Percentiles rank a stretch among this genome's conserved stretches.
Conservation (phyloP, 1,140 invertebrate species). For the Leptinotarsa lineolata region DNA sequence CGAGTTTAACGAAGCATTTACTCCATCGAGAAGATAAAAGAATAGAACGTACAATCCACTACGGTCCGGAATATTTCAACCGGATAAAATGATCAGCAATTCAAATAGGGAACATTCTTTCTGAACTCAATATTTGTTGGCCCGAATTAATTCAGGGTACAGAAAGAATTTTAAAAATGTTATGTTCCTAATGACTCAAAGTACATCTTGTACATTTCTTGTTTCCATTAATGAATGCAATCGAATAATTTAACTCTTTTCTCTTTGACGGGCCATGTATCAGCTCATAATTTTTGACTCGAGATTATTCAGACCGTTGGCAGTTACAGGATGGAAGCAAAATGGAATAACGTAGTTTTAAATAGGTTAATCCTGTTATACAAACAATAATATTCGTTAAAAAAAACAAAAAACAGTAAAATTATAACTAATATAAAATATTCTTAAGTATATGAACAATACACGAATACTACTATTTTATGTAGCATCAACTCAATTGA, state of each 20-base stretch:
- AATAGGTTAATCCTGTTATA: too few relatives aligned
- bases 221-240: not conserved
- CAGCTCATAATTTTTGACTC: too few relatives aligned
- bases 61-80: conserved; percentile 48
- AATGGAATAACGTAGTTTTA: too few relatives aligned
- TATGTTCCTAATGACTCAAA: not conserved
- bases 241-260: not conserved
- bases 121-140: not conserved
- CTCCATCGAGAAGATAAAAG: conserved; percentile 26
- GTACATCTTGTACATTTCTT: not conserved
- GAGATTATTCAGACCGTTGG: too few relatives aligned
- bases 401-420: too few relatives aligned
- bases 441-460: too few relatives aligned
- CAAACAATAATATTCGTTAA: too few relatives aligned
- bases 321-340: too few relatives aligned
- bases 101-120: conserved; percentile 49
- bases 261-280: too few relatives aligned
- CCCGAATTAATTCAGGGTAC: not conserved
- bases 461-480: too few relatives aligned
- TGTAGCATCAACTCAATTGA: too few relatives aligned
- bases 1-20: conserved; percentile 31
- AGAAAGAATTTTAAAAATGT: not conserved
- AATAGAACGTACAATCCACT: conserved; percentile 37
- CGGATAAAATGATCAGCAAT: conserved; percentile 54
- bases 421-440: too few relatives aligned